Percentiles rank a stretch among this genome's conserved stretches.
Evolutionary conservation across 2,113 vertebrate species (phyloP).

Genomic region (Apteryx mantelli): DNA sequence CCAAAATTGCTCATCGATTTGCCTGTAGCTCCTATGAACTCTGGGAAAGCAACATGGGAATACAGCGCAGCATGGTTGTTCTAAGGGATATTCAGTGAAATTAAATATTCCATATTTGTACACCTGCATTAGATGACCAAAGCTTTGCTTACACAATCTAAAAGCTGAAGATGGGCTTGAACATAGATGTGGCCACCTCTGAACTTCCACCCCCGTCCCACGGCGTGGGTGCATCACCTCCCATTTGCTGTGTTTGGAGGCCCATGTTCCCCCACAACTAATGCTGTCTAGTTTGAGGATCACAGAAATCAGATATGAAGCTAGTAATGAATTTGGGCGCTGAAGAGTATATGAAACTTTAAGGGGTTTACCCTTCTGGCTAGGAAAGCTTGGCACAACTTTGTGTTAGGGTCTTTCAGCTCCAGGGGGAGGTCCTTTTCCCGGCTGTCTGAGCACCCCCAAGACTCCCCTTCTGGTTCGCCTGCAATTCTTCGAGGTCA

Average conservation of each 20-base stretch:
- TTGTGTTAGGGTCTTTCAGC: neutral
- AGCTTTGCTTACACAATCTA: neutral
- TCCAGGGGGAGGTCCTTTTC: neutral
- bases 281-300: neutral
- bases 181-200: neutral
- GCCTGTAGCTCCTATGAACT: neutral
- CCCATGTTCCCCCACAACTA: neutral
- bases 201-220: accelerated
- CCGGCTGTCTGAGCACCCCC: neutral
- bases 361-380: neutral
- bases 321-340: neutral
- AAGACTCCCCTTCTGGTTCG: neutral
- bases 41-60: neutral
- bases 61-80: accelerated
- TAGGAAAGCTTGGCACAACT: neutral
- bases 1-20: neutral
- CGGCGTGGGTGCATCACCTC: neutral
- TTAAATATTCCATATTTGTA: neutral
- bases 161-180: neutral
- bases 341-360: neutral
- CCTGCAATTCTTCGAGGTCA: accelerated
- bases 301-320: neutral
- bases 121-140: neutral
- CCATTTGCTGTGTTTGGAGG: accelerated
- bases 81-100: neutral